Evolutionary conservation across 1,140 invertebrate species (phyloP).

Genomic region (Copidosoma floridanum): DNA sequence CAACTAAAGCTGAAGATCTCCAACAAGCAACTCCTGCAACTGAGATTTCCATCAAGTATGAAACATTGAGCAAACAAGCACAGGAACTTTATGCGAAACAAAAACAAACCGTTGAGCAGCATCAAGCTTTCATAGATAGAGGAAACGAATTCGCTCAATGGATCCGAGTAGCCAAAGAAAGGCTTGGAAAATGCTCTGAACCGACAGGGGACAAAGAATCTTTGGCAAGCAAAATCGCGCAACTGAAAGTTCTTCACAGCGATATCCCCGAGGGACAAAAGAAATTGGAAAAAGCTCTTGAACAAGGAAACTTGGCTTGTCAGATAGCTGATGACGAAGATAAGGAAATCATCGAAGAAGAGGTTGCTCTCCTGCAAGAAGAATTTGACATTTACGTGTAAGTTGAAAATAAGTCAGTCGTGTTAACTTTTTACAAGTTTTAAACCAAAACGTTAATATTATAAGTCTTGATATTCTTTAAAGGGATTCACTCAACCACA

Average conservation of each 20-base stretch:
- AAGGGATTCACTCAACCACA: constrained; percentile 72
- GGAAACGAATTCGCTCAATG: constrained; percentile 90
- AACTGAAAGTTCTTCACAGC: constrained; percentile 78
- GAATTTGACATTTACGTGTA: constrained; percentile 81
- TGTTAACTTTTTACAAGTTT: constrained; percentile 24
- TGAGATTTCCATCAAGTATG: constrained; percentile 87
- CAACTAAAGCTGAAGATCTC: constrained; percentile 85
- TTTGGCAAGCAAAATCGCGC: constrained; percentile 78
- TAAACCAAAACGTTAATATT: constrained; percentile 1
- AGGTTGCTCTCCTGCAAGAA: constrained; percentile 84
- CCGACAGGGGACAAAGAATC: constrained; percentile 92
- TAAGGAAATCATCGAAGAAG: constrained; percentile 87
- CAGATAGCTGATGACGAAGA: constrained; percentile 81
- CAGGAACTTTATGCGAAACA: constrained; percentile 88
- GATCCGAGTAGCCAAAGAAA: constrained; percentile 85
- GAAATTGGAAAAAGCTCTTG: constrained; percentile 78
- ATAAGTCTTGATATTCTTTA: constrained; percentile 33
- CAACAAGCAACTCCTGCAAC: constrained; percentile 82
- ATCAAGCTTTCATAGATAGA: constrained; percentile 86
- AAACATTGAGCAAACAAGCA: constrained; percentile 84
- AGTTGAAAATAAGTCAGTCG: no score
- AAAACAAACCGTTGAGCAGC: constrained; percentile 85
- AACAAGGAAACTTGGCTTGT: constrained; percentile 80
- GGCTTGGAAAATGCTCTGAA: constrained; percentile 89
- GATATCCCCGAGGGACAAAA: constrained; percentile 78